Evolutionary conservation across 2,797 vertebrate species (phyloP).

Genomic region (Muscicapa comitata): DNA sequence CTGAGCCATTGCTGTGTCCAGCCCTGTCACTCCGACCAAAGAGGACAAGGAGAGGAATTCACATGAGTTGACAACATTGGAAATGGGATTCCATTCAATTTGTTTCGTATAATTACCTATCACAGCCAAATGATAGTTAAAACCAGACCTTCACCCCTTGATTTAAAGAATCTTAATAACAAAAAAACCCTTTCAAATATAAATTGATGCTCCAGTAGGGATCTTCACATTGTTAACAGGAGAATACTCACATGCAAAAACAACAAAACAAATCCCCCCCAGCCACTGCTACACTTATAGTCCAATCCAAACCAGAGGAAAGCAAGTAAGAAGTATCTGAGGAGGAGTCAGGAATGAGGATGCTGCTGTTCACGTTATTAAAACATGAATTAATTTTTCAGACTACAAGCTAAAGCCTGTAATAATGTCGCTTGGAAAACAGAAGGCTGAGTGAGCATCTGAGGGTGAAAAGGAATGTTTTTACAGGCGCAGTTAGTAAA

Average conservation of each 20-base stretch:
- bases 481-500: constrained; percentile 76
- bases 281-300: not conserved
- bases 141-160: not conserved
- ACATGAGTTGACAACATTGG: not conserved
- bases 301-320: not conserved
- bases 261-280: not conserved
- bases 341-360: not conserved
- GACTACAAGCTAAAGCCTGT: constrained; percentile 68
- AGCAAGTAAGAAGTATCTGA: not conserved
- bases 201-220: not conserved
- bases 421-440: constrained; percentile 73
- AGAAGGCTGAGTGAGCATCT: constrained; percentile 76
- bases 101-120: not conserved
- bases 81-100: not conserved
- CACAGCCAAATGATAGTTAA: not conserved
- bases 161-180: not conserved
- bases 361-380: constrained; percentile 42
- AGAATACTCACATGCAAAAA: not conserved
- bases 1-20: not conserved
- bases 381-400: constrained; percentile 72
- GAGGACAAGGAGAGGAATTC: not conserved
- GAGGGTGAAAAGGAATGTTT: constrained; percentile 79
- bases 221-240: not conserved
- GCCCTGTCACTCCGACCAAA: not conserved
- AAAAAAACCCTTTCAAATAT: not conserved